These are phyloP conservation scores for Periophthalmodon schlosseri DNA, from an alignment of 2,113 vertebrate species.

Conservation along the genomic window DNA sequence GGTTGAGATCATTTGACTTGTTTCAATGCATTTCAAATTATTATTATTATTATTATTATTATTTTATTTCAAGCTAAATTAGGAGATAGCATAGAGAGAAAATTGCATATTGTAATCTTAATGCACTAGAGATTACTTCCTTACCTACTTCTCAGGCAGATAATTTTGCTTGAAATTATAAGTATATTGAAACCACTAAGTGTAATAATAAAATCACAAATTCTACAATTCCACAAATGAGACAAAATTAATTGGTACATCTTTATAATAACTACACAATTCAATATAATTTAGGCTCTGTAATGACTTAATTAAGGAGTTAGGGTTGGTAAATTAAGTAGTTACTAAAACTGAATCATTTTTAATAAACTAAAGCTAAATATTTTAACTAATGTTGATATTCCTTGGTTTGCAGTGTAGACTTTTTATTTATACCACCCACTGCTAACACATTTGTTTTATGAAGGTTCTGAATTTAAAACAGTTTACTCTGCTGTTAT, in stretches of 20 bases:
- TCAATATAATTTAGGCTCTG: too few relatives aligned
- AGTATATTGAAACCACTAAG: too few relatives aligned
- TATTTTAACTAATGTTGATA: neutral
- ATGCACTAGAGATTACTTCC: too few relatives aligned
- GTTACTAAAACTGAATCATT: too few relatives aligned
- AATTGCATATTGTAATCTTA: too few relatives aligned
- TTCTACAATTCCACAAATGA: neutral
- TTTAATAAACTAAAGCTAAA: too few relatives aligned
- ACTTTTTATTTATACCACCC: constrained; percentile 39
- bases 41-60: too few relatives aligned
- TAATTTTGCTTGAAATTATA: too few relatives aligned
- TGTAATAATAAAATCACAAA: neutral
- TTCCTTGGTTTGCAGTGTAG: neutral
- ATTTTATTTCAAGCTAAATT: neutral
- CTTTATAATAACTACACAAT: too few relatives aligned
- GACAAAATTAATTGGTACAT: neutral
- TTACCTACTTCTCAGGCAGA: too few relatives aligned
- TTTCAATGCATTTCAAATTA: neutral
- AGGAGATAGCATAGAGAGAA: neutral
- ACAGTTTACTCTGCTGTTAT: constrained; percentile 10
- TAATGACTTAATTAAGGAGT: too few relatives aligned
- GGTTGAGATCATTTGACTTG: neutral
- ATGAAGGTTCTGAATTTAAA: constrained; percentile 60
- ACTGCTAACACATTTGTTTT: constrained; percentile 12
- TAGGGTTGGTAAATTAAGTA: too few relatives aligned